phyloP scores from a whole-genome alignment of 1,140 invertebrate species.

The Lucilia sericata region DNA sequence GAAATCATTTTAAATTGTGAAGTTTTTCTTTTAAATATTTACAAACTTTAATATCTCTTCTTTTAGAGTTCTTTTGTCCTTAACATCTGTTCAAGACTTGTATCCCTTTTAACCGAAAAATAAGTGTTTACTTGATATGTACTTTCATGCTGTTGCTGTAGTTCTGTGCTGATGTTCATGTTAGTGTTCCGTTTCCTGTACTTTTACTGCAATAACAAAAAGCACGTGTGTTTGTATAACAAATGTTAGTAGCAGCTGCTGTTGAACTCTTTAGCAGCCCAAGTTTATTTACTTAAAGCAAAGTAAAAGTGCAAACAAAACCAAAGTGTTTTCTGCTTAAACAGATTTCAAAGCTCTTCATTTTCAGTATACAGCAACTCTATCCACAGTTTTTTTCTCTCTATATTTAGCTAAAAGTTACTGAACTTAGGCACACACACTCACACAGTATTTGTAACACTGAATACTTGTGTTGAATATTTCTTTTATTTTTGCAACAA shows the following conservation, averaged over 20 bases:
- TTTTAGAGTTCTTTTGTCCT: background rate
- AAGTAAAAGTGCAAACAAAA: slow-evolving; percentile 24
- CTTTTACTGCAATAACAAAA: background rate
- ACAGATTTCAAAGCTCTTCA: too few relatives aligned
- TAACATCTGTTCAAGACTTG: background rate
- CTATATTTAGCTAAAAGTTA: background rate
- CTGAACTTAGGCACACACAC: background rate
- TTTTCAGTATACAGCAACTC: background rate
- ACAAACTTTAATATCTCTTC: background rate
- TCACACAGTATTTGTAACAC: too few relatives aligned
- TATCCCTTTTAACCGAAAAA: slow-evolving; percentile 19
- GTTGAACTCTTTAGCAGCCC: background rate
- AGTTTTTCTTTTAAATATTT: background rate
- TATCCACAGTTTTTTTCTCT: background rate
- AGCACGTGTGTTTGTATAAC: background rate
- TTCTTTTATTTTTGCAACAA: background rate
- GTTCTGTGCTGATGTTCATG: too few relatives aligned
- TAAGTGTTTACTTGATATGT: background rate
- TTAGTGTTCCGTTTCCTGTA: too few relatives aligned
- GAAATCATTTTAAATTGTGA: background rate
- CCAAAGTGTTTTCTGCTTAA: slow-evolving; percentile 1
- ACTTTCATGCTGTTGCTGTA: too few relatives aligned
- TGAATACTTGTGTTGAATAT: background rate
- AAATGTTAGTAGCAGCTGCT: background rate
- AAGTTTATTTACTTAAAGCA: background rate